Evolutionary conservation across 2,113 vertebrate species (phyloP), one percentile per base, ranked within the genome.

Genomic region (Catharus fuscescens): DNA sequence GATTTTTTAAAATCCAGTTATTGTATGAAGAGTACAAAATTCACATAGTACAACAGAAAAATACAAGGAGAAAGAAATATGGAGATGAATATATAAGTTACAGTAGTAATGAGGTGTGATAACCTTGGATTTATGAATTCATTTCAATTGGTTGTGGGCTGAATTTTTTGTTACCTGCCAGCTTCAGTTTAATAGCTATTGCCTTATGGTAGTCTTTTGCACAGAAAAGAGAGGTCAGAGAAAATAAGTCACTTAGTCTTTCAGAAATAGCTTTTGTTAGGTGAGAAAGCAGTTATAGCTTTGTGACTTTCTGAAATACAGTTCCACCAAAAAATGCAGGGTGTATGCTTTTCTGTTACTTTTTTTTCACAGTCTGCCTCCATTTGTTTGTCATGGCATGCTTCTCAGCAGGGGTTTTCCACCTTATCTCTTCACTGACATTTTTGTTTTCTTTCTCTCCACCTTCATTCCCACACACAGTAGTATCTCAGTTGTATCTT

Each of bases 321-420:
- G n/a, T 57, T 87, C 40, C 19, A 64, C 21, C 38, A 48, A 74
- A 92, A 44, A 84, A 61, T 60, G 28, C 20, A 56, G 53, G 31
- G 34, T 73, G 52, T 47, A 32, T 38, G 31, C n/a, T 71, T 73
- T 84, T 56, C 61, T 67, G 28, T 73, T 83, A 54, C 20, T n/a
- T 82, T 90, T 80, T 62, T 66, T 70, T 66, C 16, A 9, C 32
- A 79, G 36, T 60, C 80, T 95, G 48, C 36, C 65, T 78, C 9
- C 54, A 42, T 93, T 89, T 96, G 48, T 95, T 92, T 95, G 84
- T 62, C 61, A 65, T 54, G 50, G 25, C 57, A 65, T 81, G 45
- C 26, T 88, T 86, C 72, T 86, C 77, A 61, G 34, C 15, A 24
- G 62, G 70, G 64, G 29, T 52, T 94, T 94, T 92, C 29, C 69